Percentiles rank a stretch among this genome's conserved stretches.
These are phyloP conservation scores for Terebella lapidaria DNA, from an alignment of 2,888 invertebrate genomes.

Conservation along the genomic window DNA sequence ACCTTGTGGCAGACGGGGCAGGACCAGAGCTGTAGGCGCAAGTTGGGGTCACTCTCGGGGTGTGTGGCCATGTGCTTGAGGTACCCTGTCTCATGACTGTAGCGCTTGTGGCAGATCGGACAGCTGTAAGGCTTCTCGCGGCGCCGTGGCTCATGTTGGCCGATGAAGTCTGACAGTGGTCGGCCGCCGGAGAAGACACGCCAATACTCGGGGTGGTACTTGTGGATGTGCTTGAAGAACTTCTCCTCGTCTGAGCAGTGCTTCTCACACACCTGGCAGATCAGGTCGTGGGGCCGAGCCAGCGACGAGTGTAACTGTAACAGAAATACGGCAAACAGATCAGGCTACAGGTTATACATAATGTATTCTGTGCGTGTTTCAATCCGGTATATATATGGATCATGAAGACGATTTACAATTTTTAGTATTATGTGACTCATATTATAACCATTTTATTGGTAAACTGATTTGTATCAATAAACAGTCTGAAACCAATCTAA, in stretches of 20 bases:
- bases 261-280: conserved; percentile 28
- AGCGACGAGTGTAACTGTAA: conserved; percentile 15
- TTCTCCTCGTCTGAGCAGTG: conserved; percentile 22
- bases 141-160: conserved; percentile 9
- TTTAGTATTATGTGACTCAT: too few relatives aligned
- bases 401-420: too few relatives aligned
- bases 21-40: conserved; percentile 7
- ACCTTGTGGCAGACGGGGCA: conserved; percentile 25
- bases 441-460: too few relatives aligned
- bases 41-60: conserved; percentile 9
- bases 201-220: conserved; percentile 27
- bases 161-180: conserved; percentile 23
- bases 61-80: conserved; percentile 25
- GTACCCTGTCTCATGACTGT: conserved; percentile 25
- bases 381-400: too few relatives aligned
- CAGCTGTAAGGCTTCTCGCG: conserved; percentile 22
- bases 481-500: too few relatives aligned
- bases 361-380: too few relatives aligned
- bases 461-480: too few relatives aligned
- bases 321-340: background rate
- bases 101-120: conserved; percentile 22
- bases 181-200: conserved; percentile 25
- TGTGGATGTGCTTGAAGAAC: conserved; percentile 27
- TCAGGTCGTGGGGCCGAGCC: conserved; percentile 23
- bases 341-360: background rate